Evolutionary conservation across 2,113 vertebrate genomes (phyloP), one percentile per base, ranked within the genome.

Genomic region (Anser cygnoides): DNA sequence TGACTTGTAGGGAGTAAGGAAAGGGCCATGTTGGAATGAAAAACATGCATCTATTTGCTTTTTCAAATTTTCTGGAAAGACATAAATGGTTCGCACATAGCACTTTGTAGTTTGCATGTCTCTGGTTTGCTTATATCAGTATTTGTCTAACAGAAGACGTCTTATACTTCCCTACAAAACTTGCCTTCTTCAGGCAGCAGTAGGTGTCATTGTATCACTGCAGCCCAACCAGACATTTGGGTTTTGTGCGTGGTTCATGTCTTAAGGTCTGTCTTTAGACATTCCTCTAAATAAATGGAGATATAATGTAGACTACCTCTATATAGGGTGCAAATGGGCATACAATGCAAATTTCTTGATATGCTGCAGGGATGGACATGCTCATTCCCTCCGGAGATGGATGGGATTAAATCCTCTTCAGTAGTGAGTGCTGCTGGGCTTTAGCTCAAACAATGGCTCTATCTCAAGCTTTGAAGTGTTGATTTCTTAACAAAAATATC

Each of bases 391-490:
- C 55, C 44, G 76, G 39, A 57, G 76, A 35, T 5, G 29, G 6
- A 20, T 52, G 35, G 62, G 58, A 90, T 67, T 35, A 74, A 86
- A 83, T 80, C 46, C 29, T 66, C 71, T 52, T 80, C 0, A 1
- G 58, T 55, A 85, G 41, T 0, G 9, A 29, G 15, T 74, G 68
- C 75, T 89, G 39, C 65, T 61, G 39, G 68, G 61, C 57, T 93
- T 74, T 57, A 78, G 65, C 44, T 91, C 63, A 49, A 18, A 73
- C 58, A 74, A 28, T 39, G 52, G 29, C 43, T 92, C 44, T 31
- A 16, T 76, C n/a, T 95, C 52, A 58, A 61, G 49, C 87, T 96
- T 75, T 89, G 76, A 94, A 90, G 61, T 61, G 43, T 65, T 61
- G 6, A 29, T 93, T 94, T 92, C 72, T 88, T 84, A 66, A 67